phyloP scores from a whole-genome alignment of 2,888 invertebrate genomes.

The Trichogramma evanescens region DNA sequence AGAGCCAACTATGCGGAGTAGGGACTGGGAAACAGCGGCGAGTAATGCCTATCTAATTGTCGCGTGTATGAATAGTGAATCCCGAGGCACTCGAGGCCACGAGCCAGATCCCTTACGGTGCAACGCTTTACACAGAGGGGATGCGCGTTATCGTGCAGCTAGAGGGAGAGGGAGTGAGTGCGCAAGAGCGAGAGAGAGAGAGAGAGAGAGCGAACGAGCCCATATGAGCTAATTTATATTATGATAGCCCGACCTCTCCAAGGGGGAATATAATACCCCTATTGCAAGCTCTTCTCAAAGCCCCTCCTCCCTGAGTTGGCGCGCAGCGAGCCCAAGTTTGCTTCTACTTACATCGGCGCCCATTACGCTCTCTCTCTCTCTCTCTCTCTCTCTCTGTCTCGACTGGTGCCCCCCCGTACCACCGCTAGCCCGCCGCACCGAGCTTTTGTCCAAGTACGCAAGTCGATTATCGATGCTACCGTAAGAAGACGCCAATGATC shows the following conservation, averaged over 20 bases:
- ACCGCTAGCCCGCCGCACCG: constrained; percentile 31
- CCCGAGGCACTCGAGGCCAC: constrained; percentile 47
- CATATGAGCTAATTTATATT: constrained; percentile 49
- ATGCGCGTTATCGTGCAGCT: too few species aligned
- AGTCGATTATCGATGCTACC: constrained; percentile 2
- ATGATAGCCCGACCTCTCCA: constrained; percentile 42
- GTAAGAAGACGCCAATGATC: neutral
- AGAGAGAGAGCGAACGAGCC: constrained; percentile 34
- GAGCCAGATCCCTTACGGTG: constrained; percentile 40
- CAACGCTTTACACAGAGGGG: too few species aligned
- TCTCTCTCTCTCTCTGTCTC: constrained; percentile 36
- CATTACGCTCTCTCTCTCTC: constrained; percentile 35
- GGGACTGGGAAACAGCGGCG: constrained; percentile 9
- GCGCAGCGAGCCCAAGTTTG: constrained; percentile 1
- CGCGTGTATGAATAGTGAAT: constrained; percentile 49
- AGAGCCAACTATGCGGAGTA: too few species aligned
- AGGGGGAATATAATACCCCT: constrained; percentile 10
- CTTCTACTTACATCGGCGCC: constrained; percentile 26
- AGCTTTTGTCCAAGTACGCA: neutral
- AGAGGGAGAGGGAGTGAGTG: neutral
- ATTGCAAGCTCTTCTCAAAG: neutral
- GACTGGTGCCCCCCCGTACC: constrained; percentile 37
- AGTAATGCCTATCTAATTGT: constrained; percentile 49
- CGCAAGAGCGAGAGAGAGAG: constrained; percentile 27
- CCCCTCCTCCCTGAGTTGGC: neutral